Evolutionary conservation across 2,888 invertebrate genomes (phyloP).

Genomic region (Nomada lathburiana): DNA sequence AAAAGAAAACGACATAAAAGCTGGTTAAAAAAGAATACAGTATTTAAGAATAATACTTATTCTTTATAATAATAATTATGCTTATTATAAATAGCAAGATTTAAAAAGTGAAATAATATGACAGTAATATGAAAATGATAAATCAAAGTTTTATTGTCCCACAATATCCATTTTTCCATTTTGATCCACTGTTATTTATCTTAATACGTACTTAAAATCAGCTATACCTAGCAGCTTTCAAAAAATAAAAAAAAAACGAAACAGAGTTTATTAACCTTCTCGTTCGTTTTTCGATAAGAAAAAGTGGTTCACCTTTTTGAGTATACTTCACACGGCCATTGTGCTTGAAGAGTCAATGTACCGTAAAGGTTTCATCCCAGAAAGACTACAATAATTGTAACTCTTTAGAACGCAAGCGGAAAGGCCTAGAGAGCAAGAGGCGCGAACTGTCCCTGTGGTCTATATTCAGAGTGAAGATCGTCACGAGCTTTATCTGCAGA

Average conservation of each 20-base stretch:
- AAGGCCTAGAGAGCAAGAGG: conserved; percentile 32
- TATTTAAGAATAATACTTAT: too few relatives aligned
- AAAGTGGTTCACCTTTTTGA: neutral
- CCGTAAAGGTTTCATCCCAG: too few relatives aligned
- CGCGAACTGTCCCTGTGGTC: conserved; percentile 44
- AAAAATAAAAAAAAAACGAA: neutral
- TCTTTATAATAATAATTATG: too few relatives aligned
- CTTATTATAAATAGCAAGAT: too few relatives aligned
- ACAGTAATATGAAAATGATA: too few relatives aligned
- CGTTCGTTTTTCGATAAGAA: neutral
- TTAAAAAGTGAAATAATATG: too few relatives aligned
- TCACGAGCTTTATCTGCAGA: conserved; percentile 38
- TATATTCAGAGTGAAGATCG: conserved; percentile 45
- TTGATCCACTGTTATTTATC: too few relatives aligned
- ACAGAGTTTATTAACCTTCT: neutral
- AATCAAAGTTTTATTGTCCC: too few relatives aligned
- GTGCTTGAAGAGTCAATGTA: neutral
- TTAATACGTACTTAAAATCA: neutral
- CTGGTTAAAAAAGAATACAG: too few relatives aligned
- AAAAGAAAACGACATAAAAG: too few relatives aligned
- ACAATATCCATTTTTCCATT: too few relatives aligned
- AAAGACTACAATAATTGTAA: conserved; percentile 16
- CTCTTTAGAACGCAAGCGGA: conserved; percentile 42
- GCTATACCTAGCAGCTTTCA: neutral
- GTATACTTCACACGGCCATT: neutral